Conservation (phyloP, 2,113 vertebrate species). For the Meleagris gallopavo region DNA sequence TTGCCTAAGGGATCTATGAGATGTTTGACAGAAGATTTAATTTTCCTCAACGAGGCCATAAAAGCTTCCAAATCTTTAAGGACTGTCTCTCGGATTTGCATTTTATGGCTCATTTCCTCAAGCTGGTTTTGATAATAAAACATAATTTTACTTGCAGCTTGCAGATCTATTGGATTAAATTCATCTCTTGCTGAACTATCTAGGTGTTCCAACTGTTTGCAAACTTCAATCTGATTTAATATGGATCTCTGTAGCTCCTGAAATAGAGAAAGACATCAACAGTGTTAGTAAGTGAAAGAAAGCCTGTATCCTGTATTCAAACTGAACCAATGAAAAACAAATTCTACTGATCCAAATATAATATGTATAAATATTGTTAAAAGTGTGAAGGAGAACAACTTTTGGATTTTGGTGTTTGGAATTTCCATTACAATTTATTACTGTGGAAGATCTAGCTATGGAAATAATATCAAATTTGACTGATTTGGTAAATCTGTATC, state of each 20-base stretch:
- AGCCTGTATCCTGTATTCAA: background rate
- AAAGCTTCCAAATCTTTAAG: constrained; percentile 86
- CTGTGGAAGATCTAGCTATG: background rate
- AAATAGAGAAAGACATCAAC: constrained; percentile 24
- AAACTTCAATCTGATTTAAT: constrained; percentile 81
- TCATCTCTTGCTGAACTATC: constrained; percentile 60
- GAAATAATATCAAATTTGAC: background rate
- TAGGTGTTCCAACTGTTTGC: constrained; percentile 78
- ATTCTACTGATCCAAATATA: background rate
- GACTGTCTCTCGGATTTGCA: constrained; percentile 78
- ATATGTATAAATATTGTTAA: background rate
- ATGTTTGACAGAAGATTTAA: constrained; percentile 72
- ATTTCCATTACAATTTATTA: background rate
- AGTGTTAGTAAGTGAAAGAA: background rate
- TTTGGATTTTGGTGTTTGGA: background rate
- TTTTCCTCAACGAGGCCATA: constrained; percentile 82
- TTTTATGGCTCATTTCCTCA: constrained; percentile 80
- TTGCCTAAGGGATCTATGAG: constrained; percentile 44
- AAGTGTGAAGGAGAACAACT: background rate
- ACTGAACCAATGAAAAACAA: background rate
- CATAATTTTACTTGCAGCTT: constrained; percentile 76
- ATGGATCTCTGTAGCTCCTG: constrained; percentile 72
- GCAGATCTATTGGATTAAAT: constrained; percentile 82
- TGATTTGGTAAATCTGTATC: background rate
- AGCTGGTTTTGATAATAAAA: constrained; percentile 81